Evolutionary conservation across 2,888 invertebrate genomes (phyloP), one percentile per base, ranked within the genome.

Genomic region (Hybos culiciformis): DNA sequence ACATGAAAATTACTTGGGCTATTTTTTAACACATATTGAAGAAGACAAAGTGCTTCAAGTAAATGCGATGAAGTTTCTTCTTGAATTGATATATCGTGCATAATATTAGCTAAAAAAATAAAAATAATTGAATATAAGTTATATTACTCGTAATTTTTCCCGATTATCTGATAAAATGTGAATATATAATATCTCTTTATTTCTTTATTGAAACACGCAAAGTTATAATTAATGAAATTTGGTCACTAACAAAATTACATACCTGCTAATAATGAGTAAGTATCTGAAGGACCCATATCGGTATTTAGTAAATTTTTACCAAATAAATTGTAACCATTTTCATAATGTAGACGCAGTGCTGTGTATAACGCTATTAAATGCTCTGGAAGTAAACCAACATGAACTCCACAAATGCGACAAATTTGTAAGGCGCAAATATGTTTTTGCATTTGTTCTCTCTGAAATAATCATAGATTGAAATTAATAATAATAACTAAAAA

Each of bases 1-100:
- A 84, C 77, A 60, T 92, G 88, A 63, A 86, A 90, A 70, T 91
- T 93, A 50, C 86, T 80, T 0, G 87, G 84, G 54, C 90, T 91
- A 53, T 77, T 73, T 39, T 75, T 71, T 21, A 87, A 69, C 24
- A 82, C 78, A 57, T 77, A 72, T 56, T 90, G 85, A 47, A 91
- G 66, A 14, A 86, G 63, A 24, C 78, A 73, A 4, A 84, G 61
- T 0, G 80, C 81, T 47, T 77, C 75, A 17, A 79, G 63, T 7
- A 80, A 60, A 1, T 74, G 73, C 41, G 71, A 64, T 0, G 75
- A 71, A 47, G 67, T 72, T 32, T 72, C 61, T 38, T 70, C 70
- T 43, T 69, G 61, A 31, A 70, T 54, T 5, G 77, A 75, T 58
- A 73, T 45, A 51, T 73, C 73, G 32, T 61, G 66, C 66, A 67